Evolutionary conservation across 2,888 invertebrate species (phyloP).

Genomic region (Hypomecis atomaria): DNA sequence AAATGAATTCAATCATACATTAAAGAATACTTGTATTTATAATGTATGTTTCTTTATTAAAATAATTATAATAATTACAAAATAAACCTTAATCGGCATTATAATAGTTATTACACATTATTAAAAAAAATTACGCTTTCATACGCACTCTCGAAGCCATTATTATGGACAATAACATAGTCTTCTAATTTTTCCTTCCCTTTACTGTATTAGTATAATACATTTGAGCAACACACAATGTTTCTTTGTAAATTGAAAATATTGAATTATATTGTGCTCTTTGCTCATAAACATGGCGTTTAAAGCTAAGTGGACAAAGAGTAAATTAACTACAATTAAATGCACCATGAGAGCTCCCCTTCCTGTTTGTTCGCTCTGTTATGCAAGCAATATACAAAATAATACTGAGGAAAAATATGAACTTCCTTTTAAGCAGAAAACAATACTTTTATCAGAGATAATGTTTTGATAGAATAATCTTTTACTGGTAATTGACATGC

Average conservation of each 20-base stretch:
- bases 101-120: constrained; percentile 73
- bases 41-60: constrained; percentile 79
- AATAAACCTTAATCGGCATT: constrained; percentile 78
- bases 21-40: constrained; percentile 81
- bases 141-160: constrained; percentile 71
- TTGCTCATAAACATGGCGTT: constrained; percentile 68
- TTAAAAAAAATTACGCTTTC: constrained; percentile 70
- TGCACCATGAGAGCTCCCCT: constrained; percentile 75
- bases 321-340: constrained; percentile 81
- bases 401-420: constrained; percentile 61
- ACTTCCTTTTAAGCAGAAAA: constrained; percentile 52
- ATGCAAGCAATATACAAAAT: constrained; percentile 75
- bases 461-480: constrained; percentile 46
- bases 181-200: constrained; percentile 57
- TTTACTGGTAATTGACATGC: constrained; percentile 71
- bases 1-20: constrained; percentile 84
- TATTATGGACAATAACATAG: constrained; percentile 66
- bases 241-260: constrained; percentile 63
- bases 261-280: constrained; percentile 74
- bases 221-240: constrained; percentile 75
- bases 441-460: constrained; percentile 41
- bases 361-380: constrained; percentile 60
- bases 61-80: constrained; percentile 83
- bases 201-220: constrained; percentile 45
- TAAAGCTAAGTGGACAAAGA: constrained; percentile 80